These are phyloP conservation scores for Istiophorus platypterus DNA, from an alignment of 2,113 vertebrate species.

Conservation along the genomic window DNA sequence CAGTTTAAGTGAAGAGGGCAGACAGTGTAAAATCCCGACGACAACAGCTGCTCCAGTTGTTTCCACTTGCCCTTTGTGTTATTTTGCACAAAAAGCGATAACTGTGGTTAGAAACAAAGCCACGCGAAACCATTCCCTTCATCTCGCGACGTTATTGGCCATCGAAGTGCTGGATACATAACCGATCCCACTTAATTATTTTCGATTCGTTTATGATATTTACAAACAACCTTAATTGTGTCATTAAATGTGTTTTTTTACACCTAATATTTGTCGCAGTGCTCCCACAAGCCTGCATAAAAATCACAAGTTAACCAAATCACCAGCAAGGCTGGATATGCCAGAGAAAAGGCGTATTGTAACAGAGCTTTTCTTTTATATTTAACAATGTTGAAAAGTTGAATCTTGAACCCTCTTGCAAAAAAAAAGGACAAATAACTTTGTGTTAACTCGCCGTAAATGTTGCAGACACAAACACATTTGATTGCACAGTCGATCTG, in stretches of 20 bases:
- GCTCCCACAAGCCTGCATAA: background rate
- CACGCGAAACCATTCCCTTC: background rate
- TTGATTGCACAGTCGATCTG: too few relatives aligned
- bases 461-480: background rate
- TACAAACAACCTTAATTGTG: background rate
- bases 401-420: conserved; percentile 1
- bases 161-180: background rate
- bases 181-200: background rate
- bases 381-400: conserved; percentile 2
- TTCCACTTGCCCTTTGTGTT: background rate
- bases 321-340: background rate
- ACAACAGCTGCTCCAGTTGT: background rate
- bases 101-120: background rate
- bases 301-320: background rate
- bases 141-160: background rate
- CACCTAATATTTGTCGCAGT: background rate
- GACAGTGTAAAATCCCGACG: background rate
- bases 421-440: conserved; percentile 1
- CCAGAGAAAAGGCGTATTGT: background rate
- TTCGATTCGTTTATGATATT: too few relatives aligned
- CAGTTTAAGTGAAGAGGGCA: background rate
- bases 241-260: background rate
- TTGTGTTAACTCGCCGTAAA: background rate
- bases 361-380: background rate
- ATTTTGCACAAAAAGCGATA: background rate